These are phyloP conservation scores for Cheilosia vernalis DNA, from an alignment of 2,888 invertebrate species.

Conservation along the genomic window DNA sequence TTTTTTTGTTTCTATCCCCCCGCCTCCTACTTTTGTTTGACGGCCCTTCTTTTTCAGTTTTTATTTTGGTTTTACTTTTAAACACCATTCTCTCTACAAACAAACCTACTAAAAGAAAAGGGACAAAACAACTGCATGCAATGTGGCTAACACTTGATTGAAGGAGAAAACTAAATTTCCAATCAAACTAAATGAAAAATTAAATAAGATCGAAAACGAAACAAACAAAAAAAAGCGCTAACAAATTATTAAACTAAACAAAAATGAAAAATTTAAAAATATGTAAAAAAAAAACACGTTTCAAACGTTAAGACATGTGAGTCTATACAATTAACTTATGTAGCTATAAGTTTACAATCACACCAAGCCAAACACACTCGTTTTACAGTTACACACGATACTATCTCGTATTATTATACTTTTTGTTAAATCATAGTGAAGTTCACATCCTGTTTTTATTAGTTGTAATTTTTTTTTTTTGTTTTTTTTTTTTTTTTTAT, in stretches of 20 bases:
- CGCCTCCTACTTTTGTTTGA: conserved; percentile 7
- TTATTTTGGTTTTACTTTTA: not conserved
- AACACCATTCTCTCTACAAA: conserved; percentile 25
- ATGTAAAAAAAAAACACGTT: conserved; percentile 42
- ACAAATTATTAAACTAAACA: conserved; percentile 15
- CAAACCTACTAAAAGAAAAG: conserved; percentile 17
- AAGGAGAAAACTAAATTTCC: conserved; percentile 43
- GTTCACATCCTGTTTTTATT: conserved; percentile 35
- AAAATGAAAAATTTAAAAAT: conserved; percentile 37
- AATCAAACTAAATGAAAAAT: conserved; percentile 23
- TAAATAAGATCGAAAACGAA: conserved; percentile 25
- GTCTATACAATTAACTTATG: conserved; percentile 73
- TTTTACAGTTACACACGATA: conserved; percentile 23
- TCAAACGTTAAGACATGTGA: conserved; percentile 76
- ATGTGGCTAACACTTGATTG: conserved; percentile 62
- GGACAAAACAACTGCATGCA: conserved; percentile 58
- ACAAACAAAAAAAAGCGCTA: conserved; percentile 20
- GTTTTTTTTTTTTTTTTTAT: not conserved
- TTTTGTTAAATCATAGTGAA: conserved; percentile 29
- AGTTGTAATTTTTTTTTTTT: not conserved
- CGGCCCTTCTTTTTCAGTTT: conserved; percentile 1
- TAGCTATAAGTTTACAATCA: conserved; percentile 66
- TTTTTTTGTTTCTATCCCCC: conserved; percentile 5
- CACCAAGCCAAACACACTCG: conserved; percentile 43
- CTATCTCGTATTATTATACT: not conserved